Conservation (phyloP, 2,797 vertebrate species). For the Rhinophrynus dorsalis region DNA sequence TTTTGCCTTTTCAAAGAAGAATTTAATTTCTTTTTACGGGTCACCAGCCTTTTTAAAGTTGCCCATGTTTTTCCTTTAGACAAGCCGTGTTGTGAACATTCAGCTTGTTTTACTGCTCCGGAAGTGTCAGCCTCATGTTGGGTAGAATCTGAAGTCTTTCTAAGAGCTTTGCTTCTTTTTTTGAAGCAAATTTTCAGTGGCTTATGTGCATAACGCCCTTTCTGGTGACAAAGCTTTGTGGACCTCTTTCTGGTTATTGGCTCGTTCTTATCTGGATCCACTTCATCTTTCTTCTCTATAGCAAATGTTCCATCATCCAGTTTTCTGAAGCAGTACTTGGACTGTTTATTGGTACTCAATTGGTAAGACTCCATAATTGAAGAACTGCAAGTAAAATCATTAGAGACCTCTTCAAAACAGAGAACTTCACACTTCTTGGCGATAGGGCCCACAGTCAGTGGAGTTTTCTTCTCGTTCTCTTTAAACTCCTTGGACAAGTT, state of each 20-base stretch:
- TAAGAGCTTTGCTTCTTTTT: slow-evolving; percentile 65
- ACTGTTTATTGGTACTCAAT: slow-evolving; percentile 32
- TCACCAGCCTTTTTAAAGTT: slow-evolving; percentile 65
- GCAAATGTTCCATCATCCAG: slow-evolving; percentile 33
- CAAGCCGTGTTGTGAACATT: slow-evolving; percentile 38
- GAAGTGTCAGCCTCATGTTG: background rate
- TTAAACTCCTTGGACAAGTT: slow-evolving; percentile 29
- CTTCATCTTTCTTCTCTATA: slow-evolving; percentile 62
- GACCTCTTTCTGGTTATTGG: slow-evolving; percentile 39
- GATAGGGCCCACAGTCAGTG: background rate
- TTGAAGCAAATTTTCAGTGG: slow-evolving; percentile 72
- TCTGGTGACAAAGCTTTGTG: slow-evolving; percentile 44
- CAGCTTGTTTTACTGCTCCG: slow-evolving; percentile 2
- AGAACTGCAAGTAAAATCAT: slow-evolving; percentile 24
- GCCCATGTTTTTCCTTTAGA: slow-evolving; percentile 63
- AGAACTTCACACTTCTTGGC: slow-evolving; percentile 23
- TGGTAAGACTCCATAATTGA: slow-evolving; percentile 14
- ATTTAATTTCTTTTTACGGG: slow-evolving; percentile 54
- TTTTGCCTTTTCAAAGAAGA: slow-evolving; percentile 54
- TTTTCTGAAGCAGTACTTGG: slow-evolving; percentile 7
- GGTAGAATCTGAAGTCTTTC: slow-evolving; percentile 42
- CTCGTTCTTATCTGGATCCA: slow-evolving; percentile 60
- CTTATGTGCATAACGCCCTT: slow-evolving; percentile 60
- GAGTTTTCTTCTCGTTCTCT: slow-evolving; percentile 7
- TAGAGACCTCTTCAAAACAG: slow-evolving; percentile 21